A percentile compares a stretch with the other conserved stretches of the same genome.
phyloP scores from a whole-genome alignment of 2,113 vertebrate species.

The Irena cyanogastra region DNA sequence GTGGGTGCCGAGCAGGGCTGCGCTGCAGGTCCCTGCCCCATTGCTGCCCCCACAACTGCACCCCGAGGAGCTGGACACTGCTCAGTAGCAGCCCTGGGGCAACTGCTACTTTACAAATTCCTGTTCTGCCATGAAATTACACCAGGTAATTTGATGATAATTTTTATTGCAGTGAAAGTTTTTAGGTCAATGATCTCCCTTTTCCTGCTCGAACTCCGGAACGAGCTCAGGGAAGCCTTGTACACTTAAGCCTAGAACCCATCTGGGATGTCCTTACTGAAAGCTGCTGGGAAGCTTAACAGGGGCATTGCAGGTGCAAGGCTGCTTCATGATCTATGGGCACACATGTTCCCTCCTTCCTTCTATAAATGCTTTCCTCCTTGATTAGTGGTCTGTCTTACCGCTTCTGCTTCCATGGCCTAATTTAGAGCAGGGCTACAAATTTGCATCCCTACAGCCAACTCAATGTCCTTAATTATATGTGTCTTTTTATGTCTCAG shows the following conservation, averaged over 20 bases:
- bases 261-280: not conserved
- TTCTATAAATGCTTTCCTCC: not conserved
- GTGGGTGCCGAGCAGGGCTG: not conserved
- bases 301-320: not conserved
- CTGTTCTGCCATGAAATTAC: not conserved
- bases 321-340: not conserved
- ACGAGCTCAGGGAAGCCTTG: not conserved
- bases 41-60: accelerated
- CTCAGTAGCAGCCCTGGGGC: not conserved
- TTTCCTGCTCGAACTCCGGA: accelerated
- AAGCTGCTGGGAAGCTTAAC: not conserved
- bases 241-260: not conserved
- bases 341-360: not conserved
- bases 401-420: not conserved
- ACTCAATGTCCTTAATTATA: constrained; percentile 34
- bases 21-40: not conserved
- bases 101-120: not conserved
- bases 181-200: too few species aligned
- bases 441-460: constrained; percentile 15
- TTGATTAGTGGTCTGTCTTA: constrained; percentile 25
- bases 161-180: not conserved
- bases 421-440: not conserved
- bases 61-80: not conserved
- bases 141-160: too few species aligned
- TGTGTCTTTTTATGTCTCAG: not conserved